Conservation (phyloP, 2,113 vertebrate genomes). For the Megatriorchis doriae region DNA sequence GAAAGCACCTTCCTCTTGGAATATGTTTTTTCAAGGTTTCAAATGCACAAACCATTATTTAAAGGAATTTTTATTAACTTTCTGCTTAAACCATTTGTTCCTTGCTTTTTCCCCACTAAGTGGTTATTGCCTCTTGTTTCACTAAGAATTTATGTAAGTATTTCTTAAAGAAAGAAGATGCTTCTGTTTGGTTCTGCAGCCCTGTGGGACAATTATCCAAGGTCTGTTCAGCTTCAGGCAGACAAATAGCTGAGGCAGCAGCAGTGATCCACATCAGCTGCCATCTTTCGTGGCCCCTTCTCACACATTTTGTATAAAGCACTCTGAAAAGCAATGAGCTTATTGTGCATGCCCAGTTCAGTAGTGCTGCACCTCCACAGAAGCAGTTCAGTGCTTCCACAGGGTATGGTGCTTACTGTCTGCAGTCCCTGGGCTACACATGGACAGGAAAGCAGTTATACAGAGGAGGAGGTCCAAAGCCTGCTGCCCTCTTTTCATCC, state of each 20-base stretch:
- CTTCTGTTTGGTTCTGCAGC: background rate
- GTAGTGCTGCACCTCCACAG: background rate
- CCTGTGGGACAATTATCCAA: rapidly evolving
- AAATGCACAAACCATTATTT: background rate
- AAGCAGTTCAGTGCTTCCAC: background rate
- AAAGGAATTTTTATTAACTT: background rate
- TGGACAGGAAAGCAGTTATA: background rate
- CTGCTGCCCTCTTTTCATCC: background rate
- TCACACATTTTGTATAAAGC: rapidly evolving
- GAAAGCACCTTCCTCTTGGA: background rate
- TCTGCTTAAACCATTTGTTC: background rate
- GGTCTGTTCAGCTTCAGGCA: background rate
- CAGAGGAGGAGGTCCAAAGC: background rate
- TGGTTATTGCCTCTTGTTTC: background rate
- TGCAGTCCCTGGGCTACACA: background rate
- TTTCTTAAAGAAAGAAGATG: background rate
- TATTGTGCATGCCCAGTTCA: rapidly evolving
- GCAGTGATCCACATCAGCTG: background rate
- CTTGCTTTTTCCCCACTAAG: background rate
- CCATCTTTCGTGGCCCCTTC: background rate
- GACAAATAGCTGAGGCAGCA: background rate
- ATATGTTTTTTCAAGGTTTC: background rate
- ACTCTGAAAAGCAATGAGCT: background rate
- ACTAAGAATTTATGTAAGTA: background rate
- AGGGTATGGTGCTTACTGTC: background rate